Base-by-base conservation (phyloP, 2,113 vertebrate species). In the Syngnathus scovelli region DNA sequence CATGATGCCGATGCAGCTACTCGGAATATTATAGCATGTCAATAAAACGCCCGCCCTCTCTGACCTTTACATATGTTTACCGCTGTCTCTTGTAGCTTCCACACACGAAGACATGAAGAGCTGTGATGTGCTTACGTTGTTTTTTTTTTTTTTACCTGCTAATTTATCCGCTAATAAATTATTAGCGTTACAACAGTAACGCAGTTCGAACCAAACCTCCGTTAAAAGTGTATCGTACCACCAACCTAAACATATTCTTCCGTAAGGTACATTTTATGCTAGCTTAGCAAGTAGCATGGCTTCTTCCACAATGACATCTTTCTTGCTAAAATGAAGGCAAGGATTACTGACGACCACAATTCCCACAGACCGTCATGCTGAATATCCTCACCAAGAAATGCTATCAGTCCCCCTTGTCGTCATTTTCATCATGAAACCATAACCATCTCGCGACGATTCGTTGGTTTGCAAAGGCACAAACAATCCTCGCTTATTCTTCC, bases 401-500 rank as follows among this genome's bases (percentile, higher is more conserved):
- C 65, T 11, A 16, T 66, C 10, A 18, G 49, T 19, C 23, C 2
- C 56, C 21, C 41, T 67, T 16, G 10, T n/a, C 8, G 11, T 48
- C 41, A 66, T 69, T n/a, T 33, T 46, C 61, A 55, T 64, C 52
- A 54, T 60, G 51, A 72, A 66, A 38, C 52, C 23, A 55, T 74
- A 39, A 38, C 63, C 66, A 66, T 33, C 19, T 46, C 64, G 51
- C 8, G 62, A 59, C 54, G 64, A 76, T 78, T 72, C 64, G 44
- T 64, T 66, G 27, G 27, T 3, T 33, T 33, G 27, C 27, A 33
- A 33, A 33, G 27, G 6, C 75, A 75, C 66, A 72, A 85, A 89
- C 86, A 90, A 90, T 78, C 78, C 64, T 79, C 73, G 81, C 84
- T 88, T 81, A 90, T 86, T 86, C 77, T 70, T 68, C 71, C 39